Percentiles rank a stretch among this genome's conserved stretches.
phyloP scores from a whole-genome alignment of 2,888 invertebrate genomes.

The Coleophora flavipennella region DNA sequence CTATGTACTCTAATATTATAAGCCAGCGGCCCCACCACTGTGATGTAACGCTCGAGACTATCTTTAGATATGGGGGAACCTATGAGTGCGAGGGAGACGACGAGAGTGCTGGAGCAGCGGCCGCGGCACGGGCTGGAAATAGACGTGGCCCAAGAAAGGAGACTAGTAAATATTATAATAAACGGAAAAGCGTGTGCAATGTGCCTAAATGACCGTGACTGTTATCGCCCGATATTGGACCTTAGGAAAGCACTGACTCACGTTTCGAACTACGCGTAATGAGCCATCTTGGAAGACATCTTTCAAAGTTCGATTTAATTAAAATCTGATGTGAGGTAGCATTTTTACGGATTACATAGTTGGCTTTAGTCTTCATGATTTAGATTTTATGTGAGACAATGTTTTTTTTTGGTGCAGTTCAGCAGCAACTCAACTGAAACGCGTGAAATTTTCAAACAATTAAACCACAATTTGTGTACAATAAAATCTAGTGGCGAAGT shows the following conservation, averaged over 20 bases:
- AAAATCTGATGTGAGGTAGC: too few species aligned
- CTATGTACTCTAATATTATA: slow-evolving; percentile 72
- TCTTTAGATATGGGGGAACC: slow-evolving; percentile 49
- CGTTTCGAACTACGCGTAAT: not conserved
- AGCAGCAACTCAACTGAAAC: too few species aligned
- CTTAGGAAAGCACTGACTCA: slow-evolving; percentile 33
- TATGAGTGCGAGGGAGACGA: slow-evolving; percentile 47
- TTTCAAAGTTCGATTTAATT: too few species aligned
- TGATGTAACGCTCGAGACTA: slow-evolving; percentile 66
- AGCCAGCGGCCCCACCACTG: slow-evolving; percentile 62
- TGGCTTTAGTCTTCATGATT: too few species aligned
- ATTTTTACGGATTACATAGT: too few species aligned
- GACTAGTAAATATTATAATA: slow-evolving; percentile 72
- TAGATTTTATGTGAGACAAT: slow-evolving; percentile 8
- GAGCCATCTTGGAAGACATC: too few species aligned
- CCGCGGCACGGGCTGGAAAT: slow-evolving; percentile 67
- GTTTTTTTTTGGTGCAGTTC: slow-evolving; percentile 14
- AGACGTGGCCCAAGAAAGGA: slow-evolving; percentile 76
- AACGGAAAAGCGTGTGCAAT: slow-evolving; percentile 69
- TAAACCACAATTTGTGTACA: too few species aligned
- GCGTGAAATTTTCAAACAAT: too few species aligned
- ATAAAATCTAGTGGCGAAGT: too few species aligned
- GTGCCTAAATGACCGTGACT: slow-evolving; percentile 64
- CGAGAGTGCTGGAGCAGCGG: slow-evolving; percentile 46
- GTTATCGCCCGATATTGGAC: slow-evolving; percentile 36